A percentile compares a stretch with the other conserved stretches of the same genome.
These are phyloP conservation scores for Chaetophractus vellerosus DNA, from an alignment of 2,797 vertebrate genomes.

Conservation along the genomic window DNA sequence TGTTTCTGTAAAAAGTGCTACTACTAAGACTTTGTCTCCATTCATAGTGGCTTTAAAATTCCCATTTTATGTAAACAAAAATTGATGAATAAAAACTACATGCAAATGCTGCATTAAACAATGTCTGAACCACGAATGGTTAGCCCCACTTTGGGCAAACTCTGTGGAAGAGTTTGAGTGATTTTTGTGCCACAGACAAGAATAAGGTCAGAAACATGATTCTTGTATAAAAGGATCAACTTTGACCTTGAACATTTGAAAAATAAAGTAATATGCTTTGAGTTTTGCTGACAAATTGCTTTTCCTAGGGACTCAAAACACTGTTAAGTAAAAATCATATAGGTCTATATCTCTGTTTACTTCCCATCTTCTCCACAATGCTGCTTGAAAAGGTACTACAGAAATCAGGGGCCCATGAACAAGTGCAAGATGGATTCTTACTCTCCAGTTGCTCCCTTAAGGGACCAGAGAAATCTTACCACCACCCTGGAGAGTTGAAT, in stretches of 20 bases:
- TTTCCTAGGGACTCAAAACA: neutral
- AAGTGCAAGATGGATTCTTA: neutral
- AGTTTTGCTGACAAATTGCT: neutral
- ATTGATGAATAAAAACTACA: neutral
- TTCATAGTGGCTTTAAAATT: neutral
- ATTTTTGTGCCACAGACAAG: neutral
- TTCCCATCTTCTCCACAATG: neutral
- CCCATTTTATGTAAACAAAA: neutral
- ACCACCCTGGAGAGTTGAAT: neutral
- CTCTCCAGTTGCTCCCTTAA: neutral
- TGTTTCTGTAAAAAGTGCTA: neutral
- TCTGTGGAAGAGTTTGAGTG: neutral
- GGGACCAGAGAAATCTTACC: neutral
- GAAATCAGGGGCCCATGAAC: neutral
- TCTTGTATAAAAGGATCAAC: neutral
- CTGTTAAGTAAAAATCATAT: neutral
- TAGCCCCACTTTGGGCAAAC: neutral
- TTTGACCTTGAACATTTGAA: neutral
- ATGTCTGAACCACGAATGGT: neutral
- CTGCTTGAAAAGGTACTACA: neutral
- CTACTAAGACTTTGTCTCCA: neutral
- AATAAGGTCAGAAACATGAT: neutral
- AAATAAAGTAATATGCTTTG: neutral
- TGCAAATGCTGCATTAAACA: neutral
- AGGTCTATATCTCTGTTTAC: neutral